Evolutionary conservation across 2,113 vertebrate genomes (phyloP).

Genomic region (Acanthochromis polyacanthus): DNA sequence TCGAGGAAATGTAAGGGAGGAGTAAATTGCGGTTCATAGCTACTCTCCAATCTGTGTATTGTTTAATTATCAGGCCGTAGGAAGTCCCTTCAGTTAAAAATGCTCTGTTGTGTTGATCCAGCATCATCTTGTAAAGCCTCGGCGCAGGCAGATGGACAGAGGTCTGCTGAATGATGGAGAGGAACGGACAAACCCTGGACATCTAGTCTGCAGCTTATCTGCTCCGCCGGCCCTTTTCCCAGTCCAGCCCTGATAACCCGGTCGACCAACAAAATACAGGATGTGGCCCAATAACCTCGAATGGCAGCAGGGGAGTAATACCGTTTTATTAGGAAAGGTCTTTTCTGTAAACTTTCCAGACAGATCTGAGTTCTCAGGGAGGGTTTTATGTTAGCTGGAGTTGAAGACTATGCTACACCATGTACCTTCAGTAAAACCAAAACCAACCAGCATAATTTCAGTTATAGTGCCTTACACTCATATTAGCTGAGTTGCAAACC

Average conservation of each 20-base stretch:
- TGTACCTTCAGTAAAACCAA: not conserved
- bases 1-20: constrained; percentile 78
- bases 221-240: constrained; percentile 56
- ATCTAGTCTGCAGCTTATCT: constrained; percentile 79
- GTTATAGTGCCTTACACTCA: not conserved
- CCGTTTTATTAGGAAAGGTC: constrained; percentile 67
- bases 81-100: constrained; percentile 77
- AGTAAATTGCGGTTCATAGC: constrained; percentile 84
- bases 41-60: constrained; percentile 85
- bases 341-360: constrained; percentile 59
- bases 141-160: constrained; percentile 48
- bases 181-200: constrained; percentile 53
- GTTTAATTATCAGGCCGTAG: constrained; percentile 80
- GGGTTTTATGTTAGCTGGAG: not conserved
- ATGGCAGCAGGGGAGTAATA: constrained; percentile 62
- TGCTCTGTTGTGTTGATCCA: constrained; percentile 37
- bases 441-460: not conserved
- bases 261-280: constrained; percentile 79
- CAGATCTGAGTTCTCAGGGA: constrained; percentile 33
- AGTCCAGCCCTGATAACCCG: constrained; percentile 80
- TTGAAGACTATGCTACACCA: constrained; percentile 6
- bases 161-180: constrained; percentile 61
- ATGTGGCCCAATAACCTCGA: constrained; percentile 77
- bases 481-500: not conserved
- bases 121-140: constrained; percentile 28